Evolutionary conservation across 2,113 vertebrate genomes (phyloP), one percentile per base, ranked within the genome.

Genomic region (Forbesichthys papilliferus): DNA sequence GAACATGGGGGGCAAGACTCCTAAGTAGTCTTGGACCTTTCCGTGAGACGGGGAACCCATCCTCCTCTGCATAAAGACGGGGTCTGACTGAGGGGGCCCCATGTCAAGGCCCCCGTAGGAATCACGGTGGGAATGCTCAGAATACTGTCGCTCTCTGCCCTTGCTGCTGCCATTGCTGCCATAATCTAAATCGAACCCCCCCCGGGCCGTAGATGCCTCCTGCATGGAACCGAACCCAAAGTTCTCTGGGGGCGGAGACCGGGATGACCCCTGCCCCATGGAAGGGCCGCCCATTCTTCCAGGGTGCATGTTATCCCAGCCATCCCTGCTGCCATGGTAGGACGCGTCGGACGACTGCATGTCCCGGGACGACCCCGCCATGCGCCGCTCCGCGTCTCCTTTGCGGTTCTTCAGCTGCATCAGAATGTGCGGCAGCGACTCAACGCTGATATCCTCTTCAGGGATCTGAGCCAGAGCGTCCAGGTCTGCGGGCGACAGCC

Each of bases 371-470:
- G 69, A 18, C 1, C 75, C 13, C 63, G 61, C 10, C 69, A 84
- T 62, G 54, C 73, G 82, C 4, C 87, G 77, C 51, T 86, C 78
- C 0, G 65, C 1, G 7, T 90, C 91, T 5, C 75, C 81, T 88
- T 96, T 98, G 79, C 94, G 93, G 87, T 92, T 96, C 90, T 99
- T 98, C 90, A 99, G 94, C 89, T 98, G 96, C 90, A 95, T 95
- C 94, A 99, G 95, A 91, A 99, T 95, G 77, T 93, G 94, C 52
- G 97, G 98, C 91, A 99, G 95, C 79, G 96, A 96, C 88, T 99
- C 96, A 92, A 97, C 94, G 62, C 95, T 98, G 77, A 98, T 98
- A 87, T 97, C 96, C 79, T 98, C 96, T 86, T 98, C 98, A 13
- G 97, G 97, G 91, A 98, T 95, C 78, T 97, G 94, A 75, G 96